A percentile compares a stretch with the other conserved stretches of the same genome.
Conservation (phyloP, 2,797 vertebrate species). For the Zenarchopterus dispar region DNA sequence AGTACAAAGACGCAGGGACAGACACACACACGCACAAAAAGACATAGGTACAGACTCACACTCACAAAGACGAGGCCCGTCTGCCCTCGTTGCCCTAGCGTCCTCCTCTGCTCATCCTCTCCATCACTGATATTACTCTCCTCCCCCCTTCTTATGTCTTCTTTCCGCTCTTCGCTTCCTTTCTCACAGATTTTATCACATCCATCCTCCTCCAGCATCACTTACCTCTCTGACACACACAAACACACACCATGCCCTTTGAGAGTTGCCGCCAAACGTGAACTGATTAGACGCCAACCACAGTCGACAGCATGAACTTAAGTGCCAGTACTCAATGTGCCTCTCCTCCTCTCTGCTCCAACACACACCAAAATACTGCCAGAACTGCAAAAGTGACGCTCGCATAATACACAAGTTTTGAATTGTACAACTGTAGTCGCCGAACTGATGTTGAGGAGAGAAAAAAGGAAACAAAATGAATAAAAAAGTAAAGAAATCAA, state of each 20-base stretch:
- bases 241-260: conserved; percentile 34
- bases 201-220: conserved; percentile 33
- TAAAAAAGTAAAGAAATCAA: too few species aligned
- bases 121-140: conserved; percentile 18
- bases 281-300: conserved; percentile 40
- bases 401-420: too few species aligned
- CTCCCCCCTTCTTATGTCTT: not conserved
- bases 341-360: not conserved
- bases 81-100: conserved; percentile 61
- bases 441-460: too few species aligned
- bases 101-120: conserved; percentile 31
- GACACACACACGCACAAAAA: conserved; percentile 33
- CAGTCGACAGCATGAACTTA: conserved; percentile 54
- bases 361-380: too few species aligned
- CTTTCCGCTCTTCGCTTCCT: conserved; percentile 3
- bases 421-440: too few species aligned
- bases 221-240: conserved; percentile 37
- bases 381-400: too few species aligned
- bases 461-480: too few species aligned
- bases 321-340: conserved; percentile 26
- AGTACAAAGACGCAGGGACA: conserved; percentile 70
- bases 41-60: conserved; percentile 49
- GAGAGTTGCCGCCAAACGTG: conserved; percentile 48
- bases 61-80: conserved; percentile 49
- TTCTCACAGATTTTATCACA: conserved; percentile 15